phyloP scores from a whole-genome alignment of 2,113 vertebrate genomes.

The Myrmecobius fasciatus region DNA sequence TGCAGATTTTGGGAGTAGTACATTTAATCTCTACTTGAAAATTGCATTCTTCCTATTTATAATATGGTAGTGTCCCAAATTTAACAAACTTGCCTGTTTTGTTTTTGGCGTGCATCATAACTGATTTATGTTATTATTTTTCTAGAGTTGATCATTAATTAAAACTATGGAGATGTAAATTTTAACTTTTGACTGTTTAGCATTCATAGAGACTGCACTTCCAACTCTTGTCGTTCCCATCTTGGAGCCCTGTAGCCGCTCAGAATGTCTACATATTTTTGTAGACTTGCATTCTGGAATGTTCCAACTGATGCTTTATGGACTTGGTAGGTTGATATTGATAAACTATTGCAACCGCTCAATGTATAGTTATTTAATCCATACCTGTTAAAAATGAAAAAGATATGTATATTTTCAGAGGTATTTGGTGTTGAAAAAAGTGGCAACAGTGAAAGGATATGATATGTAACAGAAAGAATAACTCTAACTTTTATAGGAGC shows the following conservation, averaged over 20 bases:
- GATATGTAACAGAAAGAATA: constrained; percentile 40
- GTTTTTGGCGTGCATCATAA: constrained; percentile 31
- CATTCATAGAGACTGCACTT: constrained; percentile 96
- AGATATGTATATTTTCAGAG: background rate
- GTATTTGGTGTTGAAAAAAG: constrained; percentile 19
- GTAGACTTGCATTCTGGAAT: constrained; percentile 99
- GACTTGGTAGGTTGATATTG: constrained; percentile 91
- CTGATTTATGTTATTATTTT: constrained; percentile 45
- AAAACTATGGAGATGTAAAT: constrained; percentile 46
- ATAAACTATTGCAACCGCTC: constrained; percentile 36
- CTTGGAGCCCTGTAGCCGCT: constrained; percentile 96
- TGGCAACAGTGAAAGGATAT: background rate
- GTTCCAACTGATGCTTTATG: constrained; percentile 98
- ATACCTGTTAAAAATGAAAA: constrained; percentile 29
- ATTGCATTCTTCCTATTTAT: constrained; percentile 37
- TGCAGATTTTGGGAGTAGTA: background rate
- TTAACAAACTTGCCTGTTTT: constrained; percentile 47
- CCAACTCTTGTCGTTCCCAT: constrained; percentile 96
- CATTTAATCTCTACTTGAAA: constrained; percentile 47
- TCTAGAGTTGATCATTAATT: constrained; percentile 11
- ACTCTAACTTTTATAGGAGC: background rate
- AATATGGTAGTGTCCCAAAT: constrained; percentile 35
- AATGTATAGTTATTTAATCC: background rate
- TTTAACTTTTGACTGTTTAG: constrained; percentile 81
- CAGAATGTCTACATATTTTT: constrained; percentile 98